Evolutionary conservation across 1,140 invertebrate genomes (phyloP).

Genomic region (Dendroctonus valens): DNA sequence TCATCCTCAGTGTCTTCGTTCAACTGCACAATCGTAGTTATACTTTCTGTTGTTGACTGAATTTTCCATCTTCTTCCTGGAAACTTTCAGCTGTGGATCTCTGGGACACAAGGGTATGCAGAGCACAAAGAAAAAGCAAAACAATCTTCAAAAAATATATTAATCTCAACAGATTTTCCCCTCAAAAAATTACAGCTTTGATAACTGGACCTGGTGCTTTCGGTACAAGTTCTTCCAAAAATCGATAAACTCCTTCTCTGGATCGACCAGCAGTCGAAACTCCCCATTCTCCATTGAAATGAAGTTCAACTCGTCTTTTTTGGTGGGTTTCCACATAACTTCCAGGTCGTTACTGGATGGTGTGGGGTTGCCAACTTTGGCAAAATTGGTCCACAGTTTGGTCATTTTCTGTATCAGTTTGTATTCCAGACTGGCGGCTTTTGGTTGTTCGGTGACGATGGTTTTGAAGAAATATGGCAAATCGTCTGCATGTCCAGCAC

Average conservation of each 20-base stretch:
- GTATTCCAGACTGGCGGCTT: slow-evolving; percentile 45
- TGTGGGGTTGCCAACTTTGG: slow-evolving; percentile 54
- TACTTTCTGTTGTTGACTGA: too few relatives aligned
- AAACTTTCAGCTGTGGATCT: too few relatives aligned
- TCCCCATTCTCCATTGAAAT: slow-evolving; percentile 44
- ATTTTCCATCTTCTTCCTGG: too few relatives aligned
- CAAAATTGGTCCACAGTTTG: slow-evolving; percentile 58
- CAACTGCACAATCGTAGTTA: too few relatives aligned
- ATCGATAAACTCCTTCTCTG: slow-evolving; percentile 35
- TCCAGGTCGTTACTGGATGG: slow-evolving; percentile 40
- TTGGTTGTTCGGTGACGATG: slow-evolving; percentile 45
- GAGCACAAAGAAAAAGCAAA: too few relatives aligned
- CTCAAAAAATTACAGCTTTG: slow-evolving; percentile 16
- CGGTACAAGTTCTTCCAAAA: slow-evolving; percentile 40
- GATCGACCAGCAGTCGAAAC: slow-evolving; percentile 25
- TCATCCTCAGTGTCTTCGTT: too few relatives aligned
- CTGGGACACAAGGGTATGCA: too few relatives aligned
- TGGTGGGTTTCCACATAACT: slow-evolving; percentile 54
- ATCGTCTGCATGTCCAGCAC: slow-evolving; percentile 59
- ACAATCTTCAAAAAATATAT: neutral
- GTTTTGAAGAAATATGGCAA: slow-evolving; percentile 62
- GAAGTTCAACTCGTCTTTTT: slow-evolving; percentile 49
- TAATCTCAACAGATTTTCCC: neutral
- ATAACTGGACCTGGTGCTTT: slow-evolving; percentile 11
- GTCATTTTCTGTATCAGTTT: slow-evolving; percentile 53